These are phyloP conservation scores for Amazona vittata DNA, from an alignment of 2,113 vertebrate species.

Conservation along the genomic window DNA sequence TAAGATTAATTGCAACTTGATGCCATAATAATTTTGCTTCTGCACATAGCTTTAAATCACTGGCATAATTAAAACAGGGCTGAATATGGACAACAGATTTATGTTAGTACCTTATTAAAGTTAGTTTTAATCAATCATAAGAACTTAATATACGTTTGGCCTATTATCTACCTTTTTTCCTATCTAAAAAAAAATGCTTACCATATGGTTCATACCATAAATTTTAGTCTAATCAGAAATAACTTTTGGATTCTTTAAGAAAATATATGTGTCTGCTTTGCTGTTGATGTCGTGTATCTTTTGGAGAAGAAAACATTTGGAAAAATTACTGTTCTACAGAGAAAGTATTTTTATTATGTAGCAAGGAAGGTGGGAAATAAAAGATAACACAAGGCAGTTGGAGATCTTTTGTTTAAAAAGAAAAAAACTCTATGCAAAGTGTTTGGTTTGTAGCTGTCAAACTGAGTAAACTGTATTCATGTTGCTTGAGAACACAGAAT, in stretches of 20 bases:
- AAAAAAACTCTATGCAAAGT: background rate
- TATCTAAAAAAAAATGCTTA: background rate
- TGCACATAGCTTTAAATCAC: background rate
- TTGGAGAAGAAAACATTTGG: background rate
- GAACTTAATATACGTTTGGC: background rate
- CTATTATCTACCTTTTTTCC: background rate
- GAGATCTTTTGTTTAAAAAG: background rate
- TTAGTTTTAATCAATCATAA: background rate
- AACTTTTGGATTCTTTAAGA: background rate
- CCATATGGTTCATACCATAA: background rate
- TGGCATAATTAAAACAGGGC: background rate
- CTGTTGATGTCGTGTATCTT: background rate
- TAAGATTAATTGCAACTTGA: conserved; percentile 14
- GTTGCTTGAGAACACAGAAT: background rate
- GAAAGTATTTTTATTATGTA: background rate
- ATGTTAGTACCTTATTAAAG: background rate
- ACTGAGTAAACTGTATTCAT: background rate
- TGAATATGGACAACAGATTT: conserved; percentile 22
- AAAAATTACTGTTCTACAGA: background rate
- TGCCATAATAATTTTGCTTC: conserved; percentile 1
- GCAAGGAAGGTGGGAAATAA: background rate
- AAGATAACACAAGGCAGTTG: background rate
- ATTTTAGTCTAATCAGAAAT: background rate
- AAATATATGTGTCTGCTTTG: background rate
- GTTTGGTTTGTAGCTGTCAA: background rate